Percentiles rank a stretch among this genome's conserved stretches.
phyloP scores from a whole-genome alignment of 2,797 vertebrate genomes.

The Coreius guichenoti region DNA sequence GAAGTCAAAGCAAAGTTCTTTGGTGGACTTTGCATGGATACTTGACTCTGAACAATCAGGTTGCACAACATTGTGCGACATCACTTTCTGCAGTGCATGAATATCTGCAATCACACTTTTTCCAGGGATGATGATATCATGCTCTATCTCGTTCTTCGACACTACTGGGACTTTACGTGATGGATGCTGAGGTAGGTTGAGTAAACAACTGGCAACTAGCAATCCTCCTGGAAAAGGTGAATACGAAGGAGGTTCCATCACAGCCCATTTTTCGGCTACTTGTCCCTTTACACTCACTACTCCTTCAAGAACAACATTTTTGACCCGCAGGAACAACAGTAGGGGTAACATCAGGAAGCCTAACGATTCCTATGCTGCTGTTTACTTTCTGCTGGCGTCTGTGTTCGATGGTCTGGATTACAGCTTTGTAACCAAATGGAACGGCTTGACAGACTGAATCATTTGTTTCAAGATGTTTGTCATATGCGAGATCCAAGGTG shows the following conservation, averaged over 20 bases:
- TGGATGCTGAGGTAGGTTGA: not conserved
- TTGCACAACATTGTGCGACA: not conserved
- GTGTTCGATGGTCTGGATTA: not conserved
- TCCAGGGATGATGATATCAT: not conserved
- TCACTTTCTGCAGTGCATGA: not conserved
- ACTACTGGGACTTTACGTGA: not conserved
- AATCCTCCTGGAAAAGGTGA: not conserved
- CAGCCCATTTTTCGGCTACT: slow-evolving; percentile 13
- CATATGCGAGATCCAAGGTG: not conserved
- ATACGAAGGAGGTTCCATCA: slow-evolving; percentile 1
- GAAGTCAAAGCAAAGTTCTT: slow-evolving; percentile 19
- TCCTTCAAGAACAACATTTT: slow-evolving; percentile 13
- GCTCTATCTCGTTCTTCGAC: slow-evolving; percentile 7
- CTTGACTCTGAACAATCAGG: not conserved
- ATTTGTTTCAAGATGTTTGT: not conserved
- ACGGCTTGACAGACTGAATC: not conserved
- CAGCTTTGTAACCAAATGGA: slow-evolving; percentile 7
- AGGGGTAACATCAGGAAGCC: not conserved
- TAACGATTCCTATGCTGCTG: slow-evolving; percentile 7
- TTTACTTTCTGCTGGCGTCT: not conserved
- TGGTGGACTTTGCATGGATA: not conserved
- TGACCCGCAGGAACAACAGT: not conserved
- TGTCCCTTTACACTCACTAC: not conserved
- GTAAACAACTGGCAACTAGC: slow-evolving; percentile 15
- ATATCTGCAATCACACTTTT: slow-evolving; percentile 38